Evolutionary conservation across 2,888 invertebrate genomes (phyloP).

Genomic region (Alcis repandata): DNA sequence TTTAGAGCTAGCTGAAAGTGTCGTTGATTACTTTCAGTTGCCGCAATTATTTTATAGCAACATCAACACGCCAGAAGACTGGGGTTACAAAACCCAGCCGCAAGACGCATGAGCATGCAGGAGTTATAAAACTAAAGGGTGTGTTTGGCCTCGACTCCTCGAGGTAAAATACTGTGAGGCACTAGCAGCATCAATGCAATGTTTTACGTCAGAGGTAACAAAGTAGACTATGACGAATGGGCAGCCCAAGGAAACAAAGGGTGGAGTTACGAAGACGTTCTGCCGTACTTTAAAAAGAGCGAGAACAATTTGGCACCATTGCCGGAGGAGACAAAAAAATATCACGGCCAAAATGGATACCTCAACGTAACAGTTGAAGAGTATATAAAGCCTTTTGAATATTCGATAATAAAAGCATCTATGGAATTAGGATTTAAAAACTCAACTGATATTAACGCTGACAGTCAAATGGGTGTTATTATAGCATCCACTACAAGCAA

Average conservation of each 20-base stretch:
- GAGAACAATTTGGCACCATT: constrained; percentile 67
- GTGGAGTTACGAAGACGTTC: constrained; percentile 86
- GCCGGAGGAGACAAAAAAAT: constrained; percentile 54
- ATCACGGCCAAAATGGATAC: constrained; percentile 73
- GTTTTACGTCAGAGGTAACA: constrained; percentile 86
- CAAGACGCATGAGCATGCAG: constrained; percentile 73
- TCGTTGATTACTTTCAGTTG: constrained; percentile 52
- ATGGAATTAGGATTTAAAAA: constrained; percentile 75
- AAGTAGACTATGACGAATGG: constrained; percentile 85
- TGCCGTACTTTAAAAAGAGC: constrained; percentile 82
- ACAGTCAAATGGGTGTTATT: constrained; percentile 79
- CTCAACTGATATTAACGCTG: constrained; percentile 72
- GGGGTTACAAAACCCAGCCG: constrained; percentile 85
- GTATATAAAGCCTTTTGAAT: constrained; percentile 55
- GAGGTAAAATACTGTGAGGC: constrained; percentile 88
- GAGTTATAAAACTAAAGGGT: constrained; percentile 66
- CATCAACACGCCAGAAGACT: constrained; percentile 74
- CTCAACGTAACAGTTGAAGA: constrained; percentile 68
- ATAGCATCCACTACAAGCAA: constrained; percentile 76
- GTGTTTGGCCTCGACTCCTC: constrained; percentile 87
- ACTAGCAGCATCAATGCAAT: constrained; percentile 87
- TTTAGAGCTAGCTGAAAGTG: constrained; percentile 46
- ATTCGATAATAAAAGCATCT: constrained; percentile 68
- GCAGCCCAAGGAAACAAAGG: constrained; percentile 80
- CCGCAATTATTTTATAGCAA: constrained; percentile 66